Conservation (phyloP, 2,888 invertebrate species). For the Cinara cedri region DNA sequence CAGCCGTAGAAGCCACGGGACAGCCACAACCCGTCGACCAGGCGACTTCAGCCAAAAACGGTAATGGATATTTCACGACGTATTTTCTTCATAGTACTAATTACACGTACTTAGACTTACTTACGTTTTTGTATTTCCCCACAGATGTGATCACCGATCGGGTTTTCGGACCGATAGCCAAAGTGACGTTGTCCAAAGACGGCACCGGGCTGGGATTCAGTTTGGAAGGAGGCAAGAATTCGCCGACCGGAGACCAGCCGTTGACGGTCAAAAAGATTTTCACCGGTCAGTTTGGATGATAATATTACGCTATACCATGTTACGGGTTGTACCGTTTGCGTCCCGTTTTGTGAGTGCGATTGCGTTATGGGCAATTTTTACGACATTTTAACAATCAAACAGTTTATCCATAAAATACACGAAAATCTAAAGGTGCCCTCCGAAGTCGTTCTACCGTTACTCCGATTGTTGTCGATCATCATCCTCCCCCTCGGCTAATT, state of each 20-base stretch:
- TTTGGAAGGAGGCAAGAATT: conserved; percentile 90
- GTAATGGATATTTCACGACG: conserved; percentile 16
- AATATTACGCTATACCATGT: not conserved
- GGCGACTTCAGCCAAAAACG: conserved; percentile 45
- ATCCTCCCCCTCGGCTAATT: no score
- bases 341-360: no score
- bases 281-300: conserved; percentile 70
- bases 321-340: not conserved
- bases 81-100: not conserved
- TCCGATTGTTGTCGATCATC: no score
- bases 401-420: no score
- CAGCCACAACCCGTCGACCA: conserved; percentile 60
- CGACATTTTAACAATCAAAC: no score
- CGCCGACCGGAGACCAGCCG: conserved; percentile 86
- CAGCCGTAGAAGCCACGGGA: conserved; percentile 19
- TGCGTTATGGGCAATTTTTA: no score
- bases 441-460: no score
- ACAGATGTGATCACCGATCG: conserved; percentile 62
- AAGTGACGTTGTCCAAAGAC: conserved; percentile 71
- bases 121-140: not conserved
- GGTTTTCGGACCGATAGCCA: conserved; percentile 66
- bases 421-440: no score
- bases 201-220: conserved; percentile 93
- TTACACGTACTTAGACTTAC: not conserved
- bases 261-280: conserved; percentile 91